These are phyloP conservation scores for Cyprinus carpio DNA, from an alignment of 2,113 vertebrate species.

Conservation along the genomic window DNA sequence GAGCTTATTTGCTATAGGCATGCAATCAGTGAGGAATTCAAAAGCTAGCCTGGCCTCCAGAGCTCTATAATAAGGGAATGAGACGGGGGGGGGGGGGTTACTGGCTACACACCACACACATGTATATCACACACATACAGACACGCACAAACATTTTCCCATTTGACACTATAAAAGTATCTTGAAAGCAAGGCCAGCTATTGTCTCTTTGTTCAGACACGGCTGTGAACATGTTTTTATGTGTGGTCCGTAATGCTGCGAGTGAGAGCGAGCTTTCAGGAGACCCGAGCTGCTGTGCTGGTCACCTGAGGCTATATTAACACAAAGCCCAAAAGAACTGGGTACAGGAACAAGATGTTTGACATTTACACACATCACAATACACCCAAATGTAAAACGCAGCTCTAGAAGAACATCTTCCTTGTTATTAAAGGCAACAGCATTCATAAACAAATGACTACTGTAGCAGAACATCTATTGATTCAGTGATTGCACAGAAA, in stretches of 20 bases:
- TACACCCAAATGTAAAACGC: neutral
- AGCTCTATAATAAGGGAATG: conserved; percentile 70
- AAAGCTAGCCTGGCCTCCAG: conserved; percentile 66
- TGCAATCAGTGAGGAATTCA: conserved; percentile 74
- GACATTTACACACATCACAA: neutral
- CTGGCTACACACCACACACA: conserved; percentile 60
- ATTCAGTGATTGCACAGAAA: neutral
- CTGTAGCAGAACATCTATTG: neutral
- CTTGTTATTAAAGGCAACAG: neutral
- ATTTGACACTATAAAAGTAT: conserved; percentile 65
- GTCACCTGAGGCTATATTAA: neutral
- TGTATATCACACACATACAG: conserved; percentile 45
- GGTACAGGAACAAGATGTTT: conserved; percentile 2
- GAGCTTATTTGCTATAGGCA: conserved; percentile 72
- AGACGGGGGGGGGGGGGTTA: conserved; percentile 57
- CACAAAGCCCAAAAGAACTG: neutral
- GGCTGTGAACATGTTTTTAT: conserved; percentile 48
- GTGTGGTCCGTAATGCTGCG: conserved; percentile 42
- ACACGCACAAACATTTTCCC: conserved; percentile 68
- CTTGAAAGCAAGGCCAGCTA: conserved; percentile 59
- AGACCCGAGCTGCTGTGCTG: neutral
- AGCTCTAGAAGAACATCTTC: neutral
- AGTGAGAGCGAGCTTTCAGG: neutral
- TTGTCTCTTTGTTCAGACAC: conserved; percentile 65
- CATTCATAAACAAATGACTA: neutral